Conservation (phyloP, 2,797 vertebrate genomes). For the Salmo trutta region DNA sequence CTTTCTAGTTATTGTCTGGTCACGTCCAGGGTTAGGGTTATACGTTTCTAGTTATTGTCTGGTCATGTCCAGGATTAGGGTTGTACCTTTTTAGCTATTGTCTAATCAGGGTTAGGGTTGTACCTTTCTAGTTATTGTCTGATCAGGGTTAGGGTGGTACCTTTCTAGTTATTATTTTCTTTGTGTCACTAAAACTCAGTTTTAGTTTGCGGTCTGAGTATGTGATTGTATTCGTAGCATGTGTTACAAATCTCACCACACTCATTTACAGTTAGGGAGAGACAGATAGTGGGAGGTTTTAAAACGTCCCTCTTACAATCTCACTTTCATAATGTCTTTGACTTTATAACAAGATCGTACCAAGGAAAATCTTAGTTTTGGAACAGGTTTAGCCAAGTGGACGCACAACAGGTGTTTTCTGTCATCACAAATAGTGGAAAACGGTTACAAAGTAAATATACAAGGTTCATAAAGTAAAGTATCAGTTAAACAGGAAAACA, state of each 20-base stretch:
- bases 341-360: conserved; percentile 41
- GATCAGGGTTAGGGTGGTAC: too few species aligned
- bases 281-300: conserved; percentile 27
- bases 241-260: neutral
- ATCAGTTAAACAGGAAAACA: conserved; percentile 58
- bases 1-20: too few species aligned
- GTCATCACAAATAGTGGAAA: conserved; percentile 64
- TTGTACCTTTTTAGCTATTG: too few species aligned
- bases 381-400: conserved; percentile 45
- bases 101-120: too few species aligned
- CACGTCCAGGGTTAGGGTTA: too few species aligned
- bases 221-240: neutral
- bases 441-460: conserved; percentile 59
- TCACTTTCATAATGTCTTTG: conserved; percentile 44
- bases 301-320: conserved; percentile 42
- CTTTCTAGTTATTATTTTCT: neutral
- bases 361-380: conserved; percentile 57
- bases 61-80: too few species aligned
- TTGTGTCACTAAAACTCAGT: neutral
- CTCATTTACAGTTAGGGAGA: neutral
- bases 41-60: too few species aligned
- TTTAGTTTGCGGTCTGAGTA: neutral
- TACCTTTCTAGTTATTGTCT: too few species aligned
- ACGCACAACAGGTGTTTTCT: conserved; percentile 66
- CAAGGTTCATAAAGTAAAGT: conserved; percentile 59